Evolutionary conservation across 2,888 invertebrate genomes (phyloP).

Genomic region (Gonocerus acuteangulatus): DNA sequence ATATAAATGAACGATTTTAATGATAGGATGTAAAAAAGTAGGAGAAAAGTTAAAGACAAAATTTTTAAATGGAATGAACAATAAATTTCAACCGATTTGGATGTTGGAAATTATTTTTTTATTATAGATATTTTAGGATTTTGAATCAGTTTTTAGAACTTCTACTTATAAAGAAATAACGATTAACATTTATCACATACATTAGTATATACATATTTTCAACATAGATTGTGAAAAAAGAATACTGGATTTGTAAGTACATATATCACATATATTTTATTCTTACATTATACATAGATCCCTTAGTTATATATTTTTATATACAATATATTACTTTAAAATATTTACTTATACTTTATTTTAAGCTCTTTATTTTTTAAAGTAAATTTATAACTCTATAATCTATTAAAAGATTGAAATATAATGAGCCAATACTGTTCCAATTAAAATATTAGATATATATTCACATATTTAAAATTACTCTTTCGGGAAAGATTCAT

Average conservation of each 20-base stretch:
- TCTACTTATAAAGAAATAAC: no score
- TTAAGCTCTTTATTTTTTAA: conserved; percentile 1
- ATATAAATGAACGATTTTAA: no score
- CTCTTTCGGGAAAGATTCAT: background rate
- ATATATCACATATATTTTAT: background rate
- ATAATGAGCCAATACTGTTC: conserved; percentile 10
- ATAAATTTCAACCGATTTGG: no score
- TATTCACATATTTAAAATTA: no score
- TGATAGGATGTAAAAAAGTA: no score
- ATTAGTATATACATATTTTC: background rate
- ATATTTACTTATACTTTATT: background rate
- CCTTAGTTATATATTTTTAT: background rate
- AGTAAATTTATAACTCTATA: background rate
- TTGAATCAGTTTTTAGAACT: no score
- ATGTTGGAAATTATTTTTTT: no score
- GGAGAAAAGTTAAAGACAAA: no score
- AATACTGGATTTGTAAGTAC: background rate
- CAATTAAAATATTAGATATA: background rate
- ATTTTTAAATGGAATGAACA: no score
- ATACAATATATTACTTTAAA: background rate
- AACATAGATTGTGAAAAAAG: background rate
- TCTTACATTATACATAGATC: no score
- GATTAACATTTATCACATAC: background rate
- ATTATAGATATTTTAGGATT: no score
- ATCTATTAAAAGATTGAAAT: conserved; percentile 7